phyloP scores from a whole-genome alignment of 1,140 invertebrate genomes.

The Zaprionus inermis region DNA sequence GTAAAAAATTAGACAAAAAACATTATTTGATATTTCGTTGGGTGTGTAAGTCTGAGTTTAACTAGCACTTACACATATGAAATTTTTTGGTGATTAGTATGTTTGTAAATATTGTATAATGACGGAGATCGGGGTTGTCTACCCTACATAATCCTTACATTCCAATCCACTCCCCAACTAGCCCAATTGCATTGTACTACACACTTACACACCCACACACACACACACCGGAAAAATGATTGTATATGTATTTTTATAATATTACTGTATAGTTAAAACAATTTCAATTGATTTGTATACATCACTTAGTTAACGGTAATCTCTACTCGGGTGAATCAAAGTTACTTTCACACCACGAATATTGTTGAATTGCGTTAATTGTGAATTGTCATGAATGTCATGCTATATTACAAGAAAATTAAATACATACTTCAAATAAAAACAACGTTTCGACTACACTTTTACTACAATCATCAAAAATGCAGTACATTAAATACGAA shows the following conservation, averaged over 20 bases:
- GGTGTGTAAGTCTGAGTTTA: slow-evolving; percentile 41
- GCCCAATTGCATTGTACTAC: slow-evolving; percentile 32
- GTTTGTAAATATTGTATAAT: slow-evolving; percentile 73
- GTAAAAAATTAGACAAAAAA: slow-evolving; percentile 18
- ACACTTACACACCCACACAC: neutral
- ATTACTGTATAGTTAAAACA: slow-evolving; percentile 52
- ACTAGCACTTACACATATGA: slow-evolving; percentile 37
- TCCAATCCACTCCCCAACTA: slow-evolving; percentile 32
- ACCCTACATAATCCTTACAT: slow-evolving; percentile 9
- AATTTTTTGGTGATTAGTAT: slow-evolving; percentile 50
- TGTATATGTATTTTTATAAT: slow-evolving; percentile 31
- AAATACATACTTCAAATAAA: slow-evolving; percentile 67
- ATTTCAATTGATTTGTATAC: slow-evolving; percentile 47
- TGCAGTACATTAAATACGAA: slow-evolving; percentile 1
- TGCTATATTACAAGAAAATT: slow-evolving; percentile 56
- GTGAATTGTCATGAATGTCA: slow-evolving; percentile 41
- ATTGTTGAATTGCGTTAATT: slow-evolving; percentile 62
- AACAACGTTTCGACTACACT: slow-evolving; percentile 20
- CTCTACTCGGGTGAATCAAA: slow-evolving; percentile 25
- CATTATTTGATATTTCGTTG: slow-evolving; percentile 17
- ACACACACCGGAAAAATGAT: neutral
- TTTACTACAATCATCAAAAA: neutral
- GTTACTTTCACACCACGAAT: slow-evolving; percentile 35
- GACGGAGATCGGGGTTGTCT: slow-evolving; percentile 19
- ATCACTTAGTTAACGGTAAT: slow-evolving; percentile 44